Percentiles rank a stretch among this genome's conserved stretches.
Conservation (phyloP, 2,888 invertebrate species). For the Chironomus riparius region DNA sequence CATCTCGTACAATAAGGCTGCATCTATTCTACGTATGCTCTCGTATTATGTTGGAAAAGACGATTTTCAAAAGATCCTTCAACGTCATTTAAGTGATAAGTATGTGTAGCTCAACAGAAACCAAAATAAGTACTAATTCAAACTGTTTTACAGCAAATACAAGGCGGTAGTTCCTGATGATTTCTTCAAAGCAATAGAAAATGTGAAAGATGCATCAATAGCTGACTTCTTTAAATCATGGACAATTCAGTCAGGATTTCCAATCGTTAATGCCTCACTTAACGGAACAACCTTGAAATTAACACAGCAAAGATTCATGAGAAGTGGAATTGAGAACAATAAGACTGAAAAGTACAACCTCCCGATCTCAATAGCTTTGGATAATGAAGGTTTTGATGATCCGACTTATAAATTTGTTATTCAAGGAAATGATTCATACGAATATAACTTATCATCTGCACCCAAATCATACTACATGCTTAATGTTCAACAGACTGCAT, state of each 20-base stretch:
- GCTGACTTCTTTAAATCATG: conserved; percentile 59
- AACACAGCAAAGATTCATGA: conserved; percentile 8
- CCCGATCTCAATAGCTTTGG: conserved; percentile 3
- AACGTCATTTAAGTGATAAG: conserved; percentile 47
- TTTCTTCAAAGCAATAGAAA: conserved; percentile 1
- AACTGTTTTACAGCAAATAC: neutral
- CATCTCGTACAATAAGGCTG: conserved; percentile 61
- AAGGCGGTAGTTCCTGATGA: neutral
- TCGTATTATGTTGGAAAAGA: conserved; percentile 50
- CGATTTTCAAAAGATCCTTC: conserved; percentile 48
- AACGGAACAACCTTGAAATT: neutral
- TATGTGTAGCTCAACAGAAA: too few species aligned
- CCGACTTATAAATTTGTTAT: neutral
- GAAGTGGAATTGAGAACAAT: neutral
- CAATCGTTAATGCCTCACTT: conserved; percentile 51
- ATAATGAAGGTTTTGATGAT: neutral
- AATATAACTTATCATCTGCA: neutral
- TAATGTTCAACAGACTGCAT: conserved; percentile 41
- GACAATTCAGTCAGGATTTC: conserved; percentile 67
- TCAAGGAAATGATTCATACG: neutral
- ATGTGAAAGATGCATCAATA: neutral
- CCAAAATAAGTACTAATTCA: neutral
- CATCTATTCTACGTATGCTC: conserved; percentile 58
- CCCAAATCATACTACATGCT: conserved; percentile 5
- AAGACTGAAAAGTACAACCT: conserved; percentile 10